phyloP scores from a whole-genome alignment of 2,113 vertebrate species.

The Chamaetylas fuelleborni region DNA sequence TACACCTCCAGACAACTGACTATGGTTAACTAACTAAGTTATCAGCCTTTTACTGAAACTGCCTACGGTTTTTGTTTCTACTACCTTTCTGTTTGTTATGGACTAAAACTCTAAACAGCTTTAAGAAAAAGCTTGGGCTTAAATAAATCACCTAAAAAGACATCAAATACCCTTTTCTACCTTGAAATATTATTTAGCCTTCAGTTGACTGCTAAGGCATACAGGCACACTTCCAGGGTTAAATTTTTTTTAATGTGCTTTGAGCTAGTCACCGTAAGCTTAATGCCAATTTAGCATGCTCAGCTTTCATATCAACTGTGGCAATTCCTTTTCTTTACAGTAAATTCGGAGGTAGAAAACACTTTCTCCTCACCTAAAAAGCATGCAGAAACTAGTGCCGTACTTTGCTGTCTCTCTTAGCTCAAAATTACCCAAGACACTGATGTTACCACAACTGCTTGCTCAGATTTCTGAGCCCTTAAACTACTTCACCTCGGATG shows the following conservation, averaged over 20 bases:
- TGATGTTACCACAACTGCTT: background rate
- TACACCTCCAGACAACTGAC: background rate
- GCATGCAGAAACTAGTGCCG: conserved; percentile 7
- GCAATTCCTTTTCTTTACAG: conserved; percentile 19
- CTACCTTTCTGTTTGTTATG: background rate
- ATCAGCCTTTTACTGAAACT: background rate
- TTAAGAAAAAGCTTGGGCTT: background rate
- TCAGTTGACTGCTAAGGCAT: background rate
- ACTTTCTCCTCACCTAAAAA: conserved; percentile 48
- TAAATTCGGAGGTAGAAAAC: conserved; percentile 14
- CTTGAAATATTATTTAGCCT: background rate
- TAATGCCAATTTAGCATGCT: conserved; percentile 18
- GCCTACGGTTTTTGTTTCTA: background rate
- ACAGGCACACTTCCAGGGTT: background rate
- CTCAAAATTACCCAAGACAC: background rate
- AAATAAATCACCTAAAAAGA: background rate
- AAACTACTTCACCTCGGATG: background rate
- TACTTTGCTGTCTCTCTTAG: background rate
- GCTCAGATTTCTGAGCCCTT: conserved; percentile 1
- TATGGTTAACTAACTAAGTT: background rate
- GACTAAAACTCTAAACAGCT: background rate
- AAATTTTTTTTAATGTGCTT: background rate
- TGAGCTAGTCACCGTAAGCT: background rate
- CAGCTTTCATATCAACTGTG: background rate
- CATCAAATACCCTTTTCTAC: background rate